Base-by-base conservation (phyloP, 2,888 invertebrate genomes). In the Meloe dianella region DNA sequence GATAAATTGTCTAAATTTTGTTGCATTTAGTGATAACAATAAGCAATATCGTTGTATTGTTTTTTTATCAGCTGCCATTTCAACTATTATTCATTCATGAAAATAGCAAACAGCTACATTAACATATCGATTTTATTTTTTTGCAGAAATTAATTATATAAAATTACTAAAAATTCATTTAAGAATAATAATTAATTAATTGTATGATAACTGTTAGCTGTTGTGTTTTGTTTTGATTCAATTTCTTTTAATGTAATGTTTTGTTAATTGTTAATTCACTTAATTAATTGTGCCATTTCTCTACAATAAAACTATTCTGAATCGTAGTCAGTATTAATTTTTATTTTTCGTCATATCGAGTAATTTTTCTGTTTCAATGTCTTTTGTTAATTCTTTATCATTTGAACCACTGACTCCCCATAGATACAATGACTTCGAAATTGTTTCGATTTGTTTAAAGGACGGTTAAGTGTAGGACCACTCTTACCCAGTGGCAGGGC, bases 121-220 rank as follows among this genome's bases (percentile, higher is more conserved):
- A 30, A 30, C 35, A 35, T 35, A 35, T 35, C 35, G 35, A 35
- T 24, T 58, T 57, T 64, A 60, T 56, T 57, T 64, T 60, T 60
- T 41, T 27, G 29, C 38, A 57, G 57, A 64, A 27, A 27, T 57
- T 57, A 57, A 57, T 57, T 2, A 57, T 20, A 57, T 64, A 41
- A 57, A 61, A 61, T 51, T 47, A 67, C 54, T 59, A 67, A 24
- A 60, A 63, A 54, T 14, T 20, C 35, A 22, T n/a, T n/a, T n/a
- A n/a, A n/a, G 57, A 17, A 17, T 63, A 54, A 78, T 70, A 24
- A 79, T 75, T 4, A 77, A n/a, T 73, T 60, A 30, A 76, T 67
- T 57, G 80, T 67, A 65, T 81, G 80, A 66, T 79, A 81, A 7
- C 78, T 75, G 58, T 75, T 68, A 30, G 73, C 74, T 66, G 78